These are phyloP conservation scores for Drosophila grimshawi DNA, from an alignment of 1,140 invertebrate genomes.

Conservation along the genomic window DNA sequence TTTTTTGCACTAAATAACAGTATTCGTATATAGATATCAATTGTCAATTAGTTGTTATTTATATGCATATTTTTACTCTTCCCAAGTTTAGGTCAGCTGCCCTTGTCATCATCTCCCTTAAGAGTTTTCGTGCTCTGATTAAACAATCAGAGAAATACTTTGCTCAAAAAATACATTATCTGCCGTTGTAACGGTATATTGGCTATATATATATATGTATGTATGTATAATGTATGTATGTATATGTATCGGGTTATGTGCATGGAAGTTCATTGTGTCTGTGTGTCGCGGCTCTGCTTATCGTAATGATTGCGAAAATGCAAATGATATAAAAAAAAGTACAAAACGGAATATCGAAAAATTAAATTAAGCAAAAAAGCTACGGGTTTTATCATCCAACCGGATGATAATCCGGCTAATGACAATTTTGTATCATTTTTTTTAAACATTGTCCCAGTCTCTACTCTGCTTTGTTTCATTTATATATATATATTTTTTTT, in stretches of 20 bases:
- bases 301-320: slow-evolving; percentile 38
- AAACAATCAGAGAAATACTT: slow-evolving; percentile 58
- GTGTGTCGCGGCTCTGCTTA: slow-evolving; percentile 27
- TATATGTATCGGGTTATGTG: slow-evolving; percentile 26
- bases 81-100: slow-evolving; percentile 23
- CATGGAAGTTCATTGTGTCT: slow-evolving; percentile 42
- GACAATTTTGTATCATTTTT: neutral
- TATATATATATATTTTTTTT: neutral
- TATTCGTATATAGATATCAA: slow-evolving; percentile 48
- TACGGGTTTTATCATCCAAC: neutral
- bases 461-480: slow-evolving; percentile 11
- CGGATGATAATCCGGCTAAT: neutral
- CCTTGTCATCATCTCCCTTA: neutral
- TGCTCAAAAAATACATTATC: slow-evolving; percentile 66
- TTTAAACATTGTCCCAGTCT: slow-evolving; percentile 18
- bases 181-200: slow-evolving; percentile 15
- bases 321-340: slow-evolving; percentile 16
- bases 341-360: slow-evolving; percentile 8
- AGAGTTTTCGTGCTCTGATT: slow-evolving; percentile 22
- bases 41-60: slow-evolving; percentile 32
- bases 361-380: slow-evolving; percentile 1
- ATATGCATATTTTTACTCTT: slow-evolving; percentile 38
- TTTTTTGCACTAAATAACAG: slow-evolving; percentile 69
- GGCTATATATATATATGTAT: slow-evolving; percentile 17
- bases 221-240: slow-evolving; percentile 14